Evolutionary conservation across 1,140 invertebrate genomes (phyloP).

Genomic region (Drosophila orosa): DNA sequence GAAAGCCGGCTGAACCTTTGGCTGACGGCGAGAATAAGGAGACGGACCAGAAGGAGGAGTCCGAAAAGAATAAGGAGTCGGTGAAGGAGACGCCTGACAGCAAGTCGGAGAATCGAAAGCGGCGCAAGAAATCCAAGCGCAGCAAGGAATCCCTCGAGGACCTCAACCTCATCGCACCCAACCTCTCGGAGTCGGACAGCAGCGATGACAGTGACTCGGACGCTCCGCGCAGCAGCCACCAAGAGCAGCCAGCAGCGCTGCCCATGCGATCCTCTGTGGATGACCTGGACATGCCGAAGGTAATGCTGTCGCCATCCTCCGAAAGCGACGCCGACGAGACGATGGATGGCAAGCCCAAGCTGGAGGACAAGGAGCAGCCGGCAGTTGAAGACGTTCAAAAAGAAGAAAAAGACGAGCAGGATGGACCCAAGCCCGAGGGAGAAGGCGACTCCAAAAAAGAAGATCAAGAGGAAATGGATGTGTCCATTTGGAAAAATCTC

Average conservation of each 20-base stretch:
- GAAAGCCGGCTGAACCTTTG: neutral
- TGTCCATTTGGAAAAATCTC: conserved; percentile 93
- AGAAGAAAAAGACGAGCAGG: neutral
- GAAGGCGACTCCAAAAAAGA: conserved; percentile 21
- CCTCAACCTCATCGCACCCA: conserved; percentile 90
- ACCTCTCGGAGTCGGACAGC: conserved; percentile 91
- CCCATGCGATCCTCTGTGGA: conserved; percentile 61
- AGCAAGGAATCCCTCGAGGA: conserved; percentile 86
- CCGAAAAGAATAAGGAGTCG: conserved; percentile 62
- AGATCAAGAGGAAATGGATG: conserved; percentile 63
- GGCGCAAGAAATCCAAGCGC: conserved; percentile 87
- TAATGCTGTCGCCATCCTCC: conserved; percentile 71
- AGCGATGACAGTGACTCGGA: conserved; percentile 90
- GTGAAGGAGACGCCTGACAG: conserved; percentile 20
- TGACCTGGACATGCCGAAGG: conserved; percentile 67
- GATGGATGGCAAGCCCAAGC: conserved; percentile 23
- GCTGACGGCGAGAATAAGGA: conserved; percentile 5
- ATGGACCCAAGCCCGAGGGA: conserved; percentile 3
- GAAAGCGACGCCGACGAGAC: conserved; percentile 69
- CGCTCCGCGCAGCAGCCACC: conserved; percentile 28
- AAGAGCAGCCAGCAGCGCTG: conserved; percentile 34
- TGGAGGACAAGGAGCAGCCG: neutral
- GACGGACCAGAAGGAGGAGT: conserved; percentile 9
- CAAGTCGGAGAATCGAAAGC: conserved; percentile 66
- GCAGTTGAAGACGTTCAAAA: neutral